A percentile compares a stretch with the other conserved stretches of the same genome.
These are phyloP conservation scores for Neodiprion pinetum DNA, from an alignment of 1,140 invertebrate genomes.

Conservation along the genomic window DNA sequence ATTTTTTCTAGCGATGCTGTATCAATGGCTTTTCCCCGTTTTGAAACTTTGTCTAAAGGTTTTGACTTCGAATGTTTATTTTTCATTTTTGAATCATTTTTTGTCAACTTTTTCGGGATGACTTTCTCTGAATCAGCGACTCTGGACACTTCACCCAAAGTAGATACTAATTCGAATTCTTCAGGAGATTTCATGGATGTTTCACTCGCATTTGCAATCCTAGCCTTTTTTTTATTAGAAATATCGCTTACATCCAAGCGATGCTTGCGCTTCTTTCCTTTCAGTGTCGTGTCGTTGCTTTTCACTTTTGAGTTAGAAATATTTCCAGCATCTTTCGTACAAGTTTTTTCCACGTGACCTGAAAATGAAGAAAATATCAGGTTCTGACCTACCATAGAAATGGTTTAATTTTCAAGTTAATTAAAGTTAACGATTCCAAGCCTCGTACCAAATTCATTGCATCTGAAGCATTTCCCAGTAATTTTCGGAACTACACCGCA, in stretches of 20 bases:
- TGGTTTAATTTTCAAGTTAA: conserved; percentile 6
- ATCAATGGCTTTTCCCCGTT: too few species aligned
- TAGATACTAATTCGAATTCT: conserved; percentile 1
- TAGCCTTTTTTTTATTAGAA: conserved; percentile 23
- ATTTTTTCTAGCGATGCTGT: background rate
- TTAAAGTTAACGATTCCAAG: conserved; percentile 16
- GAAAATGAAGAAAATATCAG: conserved; percentile 23
- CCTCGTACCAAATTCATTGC: conserved; percentile 37
- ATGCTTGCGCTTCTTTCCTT: conserved; percentile 21
- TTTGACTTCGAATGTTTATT: too few species aligned
- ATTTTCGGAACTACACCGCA: conserved; percentile 63
- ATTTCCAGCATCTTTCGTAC: conserved; percentile 11
- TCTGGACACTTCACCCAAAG: background rate
- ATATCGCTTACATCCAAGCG: conserved; percentile 12
- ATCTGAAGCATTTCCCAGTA: conserved; percentile 47
- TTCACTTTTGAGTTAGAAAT: conserved; percentile 3
- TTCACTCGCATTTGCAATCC: conserved; percentile 18
- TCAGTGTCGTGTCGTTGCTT: background rate
- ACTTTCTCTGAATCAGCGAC: background rate
- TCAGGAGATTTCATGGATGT: conserved; percentile 15
- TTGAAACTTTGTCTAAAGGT: too few species aligned
- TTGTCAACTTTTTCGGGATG: background rate
- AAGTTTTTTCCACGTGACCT: conserved; percentile 42
- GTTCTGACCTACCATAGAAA: background rate
- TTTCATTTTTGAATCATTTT: background rate